Base-by-base conservation (phyloP, 2,113 vertebrate genomes). In the Cricetomys ansorgei region DNA sequence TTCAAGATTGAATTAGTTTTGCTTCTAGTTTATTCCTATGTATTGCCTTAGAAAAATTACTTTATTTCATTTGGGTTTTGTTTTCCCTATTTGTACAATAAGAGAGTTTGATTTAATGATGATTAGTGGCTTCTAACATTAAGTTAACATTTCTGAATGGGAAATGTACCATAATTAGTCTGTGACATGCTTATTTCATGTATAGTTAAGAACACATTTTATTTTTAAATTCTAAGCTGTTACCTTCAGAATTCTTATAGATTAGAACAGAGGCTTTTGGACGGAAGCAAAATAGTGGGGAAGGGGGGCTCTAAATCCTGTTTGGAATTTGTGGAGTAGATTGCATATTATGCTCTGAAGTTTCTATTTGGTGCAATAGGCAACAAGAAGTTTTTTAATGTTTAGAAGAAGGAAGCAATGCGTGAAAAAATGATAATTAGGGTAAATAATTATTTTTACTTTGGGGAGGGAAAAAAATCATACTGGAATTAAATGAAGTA, bases 181-280 rank as follows among this genome's bases (percentile, higher is more conserved):
- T 88, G 29, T 83, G 13, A 77, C 87, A 40, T 76, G 48, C 88
- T 89, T 91, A 62, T 88, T 89, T 89, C 48, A 34, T 79, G 27
- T 86, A 64, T 81, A 75, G 12, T 43, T 85, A 37, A 64, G 69
- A 90, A 77, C 40, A 53, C 89, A 21, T 73, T 95, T 72, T 90
- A 45, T 43, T 90, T 96, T 59, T 80, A 88, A 83, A 70, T 53
- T 65, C 11, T n/a, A 53, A 86, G 59, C 73, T 50, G 8, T n/a
- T 21, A 37, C 25, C 43, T 67, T 86, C 70, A 88, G 75, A 62
- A 72, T 88, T 84, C 8, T 90, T 88, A 48, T 48, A 83, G 62
- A 31, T 92, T 93, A 80, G n/a, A 95, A 93, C 23, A 80, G 48
- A 62, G n/a, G 5, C 5, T 91, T 96, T 85, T 90, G 45, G 16